Percentiles rank a stretch among this genome's conserved stretches.
Conservation (phyloP, 35 echinoderm and acorn worm genomes). For the Eucidaris tribuloides region DNA sequence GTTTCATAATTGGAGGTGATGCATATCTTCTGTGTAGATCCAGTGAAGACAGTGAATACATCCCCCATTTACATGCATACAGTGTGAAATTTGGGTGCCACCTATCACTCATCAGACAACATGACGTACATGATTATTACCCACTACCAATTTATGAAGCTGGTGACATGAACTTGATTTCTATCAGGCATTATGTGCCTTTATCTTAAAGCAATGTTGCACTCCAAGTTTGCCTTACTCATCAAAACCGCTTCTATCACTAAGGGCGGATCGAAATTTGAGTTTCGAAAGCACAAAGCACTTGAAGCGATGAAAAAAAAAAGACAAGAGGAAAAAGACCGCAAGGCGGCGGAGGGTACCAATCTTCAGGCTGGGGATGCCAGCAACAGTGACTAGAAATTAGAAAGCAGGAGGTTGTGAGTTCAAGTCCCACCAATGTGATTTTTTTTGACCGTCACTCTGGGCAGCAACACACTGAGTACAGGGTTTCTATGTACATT, state of each 20-base stretch:
- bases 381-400: conserved; percentile 15
- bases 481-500: too few species aligned
- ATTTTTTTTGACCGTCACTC: too few species aligned
- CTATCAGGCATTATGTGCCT: too few species aligned
- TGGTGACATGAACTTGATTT: too few species aligned
- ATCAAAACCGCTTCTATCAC: conserved; percentile 13
- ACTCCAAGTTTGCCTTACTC: conserved; percentile 14
- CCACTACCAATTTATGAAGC: conserved; percentile 3
- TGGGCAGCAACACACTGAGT: too few species aligned
- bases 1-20: background rate
- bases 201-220: background rate
- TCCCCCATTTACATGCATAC: conserved; percentile 15
- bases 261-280: conserved; percentile 17
- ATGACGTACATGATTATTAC: conserved; percentile 7
- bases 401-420: too few species aligned
- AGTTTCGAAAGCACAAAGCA: background rate
- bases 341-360: background rate
- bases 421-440: too few species aligned
- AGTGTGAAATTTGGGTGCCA: background rate
- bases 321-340: conserved; percentile 21
- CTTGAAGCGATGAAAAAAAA: conserved; percentile 22
- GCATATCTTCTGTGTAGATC: background rate
- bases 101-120: background rate
- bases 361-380: conserved; percentile 1
- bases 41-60: conserved; percentile 10